Conservation (phyloP, 1,140 invertebrate species). For the Epicauta chinensis region DNA sequence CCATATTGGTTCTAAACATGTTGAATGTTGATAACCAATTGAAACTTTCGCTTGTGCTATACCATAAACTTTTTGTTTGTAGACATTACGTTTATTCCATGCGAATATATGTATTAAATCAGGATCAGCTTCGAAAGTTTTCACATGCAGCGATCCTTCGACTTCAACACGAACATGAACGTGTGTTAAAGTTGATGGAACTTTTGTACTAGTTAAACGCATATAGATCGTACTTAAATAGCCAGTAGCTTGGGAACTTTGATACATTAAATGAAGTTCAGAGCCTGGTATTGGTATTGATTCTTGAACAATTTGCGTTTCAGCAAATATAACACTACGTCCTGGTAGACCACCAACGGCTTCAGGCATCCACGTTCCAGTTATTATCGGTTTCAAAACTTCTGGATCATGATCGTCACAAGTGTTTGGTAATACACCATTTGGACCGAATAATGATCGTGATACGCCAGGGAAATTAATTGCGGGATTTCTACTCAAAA, state of each 20-base stretch:
- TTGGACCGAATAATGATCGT: conserved; percentile 46
- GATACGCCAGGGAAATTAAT: conserved; percentile 57
- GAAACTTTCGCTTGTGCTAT: conserved; percentile 79
- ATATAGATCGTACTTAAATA: conserved; percentile 90
- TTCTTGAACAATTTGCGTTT: conserved; percentile 92
- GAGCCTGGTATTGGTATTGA: conserved; percentile 89
- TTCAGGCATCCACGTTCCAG: conserved; percentile 79
- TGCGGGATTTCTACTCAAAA: conserved; percentile 42
- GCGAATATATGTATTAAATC: conserved; percentile 91
- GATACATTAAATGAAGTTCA: conserved; percentile 85
- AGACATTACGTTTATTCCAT: conserved; percentile 96
- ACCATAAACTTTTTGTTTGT: conserved; percentile 93
- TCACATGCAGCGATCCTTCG: conserved; percentile 72
- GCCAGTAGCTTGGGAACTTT: conserved; percentile 84
- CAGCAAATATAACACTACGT: conserved; percentile 75
- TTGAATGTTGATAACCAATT: conserved; percentile 91
- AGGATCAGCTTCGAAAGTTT: conserved; percentile 92
- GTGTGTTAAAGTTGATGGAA: conserved; percentile 73
- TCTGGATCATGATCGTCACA: conserved; percentile 85
- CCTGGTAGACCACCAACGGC: conserved; percentile 77
- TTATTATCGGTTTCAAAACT: conserved; percentile 68
- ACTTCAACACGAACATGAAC: conserved; percentile 74
- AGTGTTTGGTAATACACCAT: conserved; percentile 51
- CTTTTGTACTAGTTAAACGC: conserved; percentile 73
- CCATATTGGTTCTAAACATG: conserved; percentile 84